A percentile compares a stretch with the other conserved stretches of the same genome.
phyloP scores from a whole-genome alignment of 2,113 vertebrate species.

The Cacatua alba region DNA sequence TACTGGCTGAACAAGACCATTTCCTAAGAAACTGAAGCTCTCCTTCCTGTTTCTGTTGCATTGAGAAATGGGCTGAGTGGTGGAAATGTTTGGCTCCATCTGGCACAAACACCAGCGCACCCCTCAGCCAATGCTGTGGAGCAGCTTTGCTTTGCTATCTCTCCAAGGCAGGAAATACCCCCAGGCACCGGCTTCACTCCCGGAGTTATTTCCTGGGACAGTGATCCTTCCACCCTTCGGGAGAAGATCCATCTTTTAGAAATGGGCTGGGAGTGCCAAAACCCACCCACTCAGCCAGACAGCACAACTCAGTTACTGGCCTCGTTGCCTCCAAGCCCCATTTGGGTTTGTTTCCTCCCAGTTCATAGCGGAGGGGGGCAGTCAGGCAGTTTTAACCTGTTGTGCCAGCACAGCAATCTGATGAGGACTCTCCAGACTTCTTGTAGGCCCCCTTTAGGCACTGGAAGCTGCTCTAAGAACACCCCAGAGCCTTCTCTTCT shows the following conservation, averaged over 20 bases:
- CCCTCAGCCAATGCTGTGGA: background rate
- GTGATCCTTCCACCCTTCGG: background rate
- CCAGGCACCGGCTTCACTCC: fast-evolving
- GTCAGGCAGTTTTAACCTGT: background rate
- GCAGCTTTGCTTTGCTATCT: background rate
- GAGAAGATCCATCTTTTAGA: background rate
- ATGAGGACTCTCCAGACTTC: background rate
- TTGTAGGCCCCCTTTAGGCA: background rate
- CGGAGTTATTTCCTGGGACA: background rate
- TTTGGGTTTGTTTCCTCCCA: background rate
- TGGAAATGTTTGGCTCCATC: background rate
- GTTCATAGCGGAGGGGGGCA: fast-evolving
- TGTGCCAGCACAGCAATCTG: background rate
- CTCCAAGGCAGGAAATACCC: background rate
- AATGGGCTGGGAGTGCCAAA: constrained; percentile 12
- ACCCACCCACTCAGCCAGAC: background rate
- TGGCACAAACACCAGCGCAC: background rate
- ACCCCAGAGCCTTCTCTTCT: background rate
- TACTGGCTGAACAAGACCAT: background rate
- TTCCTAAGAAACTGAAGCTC: background rate
- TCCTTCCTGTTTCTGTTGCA: background rate
- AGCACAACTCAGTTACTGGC: background rate
- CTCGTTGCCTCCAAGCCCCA: fast-evolving
- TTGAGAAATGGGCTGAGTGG: background rate
- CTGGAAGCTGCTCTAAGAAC: background rate